phyloP scores from a whole-genome alignment of 2,797 vertebrate genomes.

The Chrosomus eos region DNA sequence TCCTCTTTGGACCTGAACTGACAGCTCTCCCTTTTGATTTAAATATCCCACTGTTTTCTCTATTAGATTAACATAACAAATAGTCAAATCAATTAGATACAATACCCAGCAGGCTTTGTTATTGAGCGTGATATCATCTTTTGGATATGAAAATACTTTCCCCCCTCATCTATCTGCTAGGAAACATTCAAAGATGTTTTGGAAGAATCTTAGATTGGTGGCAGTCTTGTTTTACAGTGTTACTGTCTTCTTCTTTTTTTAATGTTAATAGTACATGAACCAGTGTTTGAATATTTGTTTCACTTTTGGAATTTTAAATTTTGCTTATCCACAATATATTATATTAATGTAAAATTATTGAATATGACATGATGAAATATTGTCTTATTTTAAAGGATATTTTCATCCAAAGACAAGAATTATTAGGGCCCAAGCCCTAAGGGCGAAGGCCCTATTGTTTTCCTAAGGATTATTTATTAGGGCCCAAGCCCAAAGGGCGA shows the following conservation, averaged over 20 bases:
- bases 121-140: constrained; percentile 57
- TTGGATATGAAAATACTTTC: background rate
- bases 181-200: constrained; percentile 46
- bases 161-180: background rate
- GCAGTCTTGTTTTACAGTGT: background rate
- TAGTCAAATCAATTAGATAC: constrained; percentile 87
- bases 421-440: too few relatives aligned
- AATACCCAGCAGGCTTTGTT: constrained; percentile 61
- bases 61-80: constrained; percentile 85
- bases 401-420: background rate
- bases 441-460: too few relatives aligned
- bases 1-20: constrained; percentile 72
- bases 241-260: background rate
- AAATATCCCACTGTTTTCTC: constrained; percentile 82
- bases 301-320: background rate
- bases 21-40: constrained; percentile 84
- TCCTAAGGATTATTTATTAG: too few relatives aligned
- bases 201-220: background rate
- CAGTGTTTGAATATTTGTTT: constrained; percentile 45
- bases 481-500: too few relatives aligned
- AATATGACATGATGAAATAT: background rate
- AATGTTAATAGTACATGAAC: background rate
- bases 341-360: background rate
- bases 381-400: background rate
- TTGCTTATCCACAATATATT: background rate